Evolutionary conservation across 2,797 vertebrate species (phyloP), one percentile per base, ranked within the genome.

Genomic region (Helostoma temminkii): DNA sequence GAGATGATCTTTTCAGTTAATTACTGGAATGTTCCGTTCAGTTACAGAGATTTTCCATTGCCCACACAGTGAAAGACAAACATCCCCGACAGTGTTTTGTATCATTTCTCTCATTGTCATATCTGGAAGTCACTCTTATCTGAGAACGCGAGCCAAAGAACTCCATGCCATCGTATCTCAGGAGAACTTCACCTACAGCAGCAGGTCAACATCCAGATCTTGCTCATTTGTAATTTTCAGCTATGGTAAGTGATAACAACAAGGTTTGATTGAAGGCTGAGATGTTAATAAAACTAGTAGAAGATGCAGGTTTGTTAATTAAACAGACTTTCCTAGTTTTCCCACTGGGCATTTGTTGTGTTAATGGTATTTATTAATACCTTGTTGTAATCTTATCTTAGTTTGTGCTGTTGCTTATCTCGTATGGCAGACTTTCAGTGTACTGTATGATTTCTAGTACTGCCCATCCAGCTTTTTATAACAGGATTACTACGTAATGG

Each of bases 31-130:
- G 63, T 89, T 85, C 80, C 77, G 9, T 79, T 81, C 49, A 48
- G 60, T 80, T 75, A 78, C 54, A 82, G 30, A 88, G 71, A 85
- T 72, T 84, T 91, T 91, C 88, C 89, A 80, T 72, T 87, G 85
- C 87, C 85, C 90, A 90, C 88, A 88, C 85, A 84, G 57, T 42
- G 47, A 76, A 75, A 80, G 49, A 47, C 72, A 87, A 87, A 85
- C 81, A 87, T 77, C 66, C 65, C 78, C 80, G 62, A 80, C 71
- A 65, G 52, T 69, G 53, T 77, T 72, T 53, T 71, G 32, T 47
- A 60, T 58, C 45, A 66, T 78, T 78, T 46, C 47, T 28, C 37
- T 70, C 66, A 22, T 2, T 81, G 22, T 72, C 72, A 82, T 49
- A 73, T 37, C 47, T 55, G 58, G 79, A 49, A 66, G 52, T 9